Evolutionary conservation across 1,140 invertebrate species (phyloP), one percentile per base, ranked within the genome.

Genomic region (Chrysomallon squamiferum): DNA sequence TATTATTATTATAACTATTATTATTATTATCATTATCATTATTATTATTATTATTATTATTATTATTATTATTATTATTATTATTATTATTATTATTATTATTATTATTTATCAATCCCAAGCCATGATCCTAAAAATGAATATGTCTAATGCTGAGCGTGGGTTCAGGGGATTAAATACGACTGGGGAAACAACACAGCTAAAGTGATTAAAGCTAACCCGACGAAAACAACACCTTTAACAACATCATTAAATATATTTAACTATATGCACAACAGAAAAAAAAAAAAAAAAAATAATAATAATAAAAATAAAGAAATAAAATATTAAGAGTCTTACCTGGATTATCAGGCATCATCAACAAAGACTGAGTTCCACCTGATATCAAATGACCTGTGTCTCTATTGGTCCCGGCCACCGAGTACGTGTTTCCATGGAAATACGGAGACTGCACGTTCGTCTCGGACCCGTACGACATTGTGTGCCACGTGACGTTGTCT

Each of bases 401-500:
- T 5, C 43, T 38, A 13, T 59, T 27, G 2, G 54, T 64, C 27
- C 65, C 64, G 3, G 52, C 27, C 20, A 65, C 29, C 20, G 77
- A 45, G 62, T 78, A 73, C 0, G 76, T 54, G 61, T 75, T 66
- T 13, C 75, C 75, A 62, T 75, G 70, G 43, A 78, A 75, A 49
- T 66, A 71, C 18, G 74, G 61, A 20, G 70, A 72, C 50, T 80
- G 76, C 4, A 80, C 62, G 54, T 78, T 74, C 9, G 68, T 59
- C 61, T 78, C 71, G 30, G 66, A 71, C 9, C 78, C 78, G 49
- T 76, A 47, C 3, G 71, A 25, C 45, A 79, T 65, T 9, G 77
- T 35, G 45, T 79, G 75, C 74, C 73, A 79, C 9, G 62, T 65
- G 5, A 83, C 74, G 32, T 65, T 71, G 27, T 81, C 78, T 50